Base-by-base conservation (phyloP, 2,797 vertebrate genomes). In the Chrosomus eos region DNA sequence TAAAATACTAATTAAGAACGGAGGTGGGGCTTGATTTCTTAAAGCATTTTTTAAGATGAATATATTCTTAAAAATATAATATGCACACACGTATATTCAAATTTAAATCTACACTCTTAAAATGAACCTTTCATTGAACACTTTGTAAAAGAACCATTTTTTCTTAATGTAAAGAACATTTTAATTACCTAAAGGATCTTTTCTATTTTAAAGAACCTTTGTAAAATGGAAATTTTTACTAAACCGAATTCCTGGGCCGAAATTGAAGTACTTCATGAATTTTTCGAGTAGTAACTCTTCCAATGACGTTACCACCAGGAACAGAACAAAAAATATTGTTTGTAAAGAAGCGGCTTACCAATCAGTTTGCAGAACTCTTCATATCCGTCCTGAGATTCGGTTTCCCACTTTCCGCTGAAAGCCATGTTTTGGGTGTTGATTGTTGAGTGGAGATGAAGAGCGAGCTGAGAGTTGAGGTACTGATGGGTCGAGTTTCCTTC, bases 331-430 rank as follows among this genome's bases (percentile, higher is more conserved):
- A 45, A 60, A 55, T 9, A 64, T 21, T 60, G 7, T 67, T 74
- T 66, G 7, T 43, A 71, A 81, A 55, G 18, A 36, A n/a, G 10
- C 36, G 28, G 55, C 97, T 96, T 91, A 99, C 98, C 96, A 3
- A 99, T 88, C 33, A 94, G 82, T 88, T 95, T 96, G 96, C 97
- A 97, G 92, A 99, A 99, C 0, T 90, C 95, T 0, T 97, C 97
- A 0, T 98, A 99, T 88, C 97, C 97, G 91, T 97, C 96, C 75
- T 99, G 97, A 0, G 88, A 90, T 91, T 98, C 97, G 0, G 94
- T 93, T 94, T 99, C 96, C 19, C 96, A 99, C 94, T 93, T 97
- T 93, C 98, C 98, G 5, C 89, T 1, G 51, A 98, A 99, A 90
- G 96, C 93, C 98, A 99, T 99, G 75, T 71, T 91, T 89, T 81